These are phyloP conservation scores for Aspidapion aeneum DNA, from an alignment of 2,888 invertebrate genomes.

Conservation along the genomic window DNA sequence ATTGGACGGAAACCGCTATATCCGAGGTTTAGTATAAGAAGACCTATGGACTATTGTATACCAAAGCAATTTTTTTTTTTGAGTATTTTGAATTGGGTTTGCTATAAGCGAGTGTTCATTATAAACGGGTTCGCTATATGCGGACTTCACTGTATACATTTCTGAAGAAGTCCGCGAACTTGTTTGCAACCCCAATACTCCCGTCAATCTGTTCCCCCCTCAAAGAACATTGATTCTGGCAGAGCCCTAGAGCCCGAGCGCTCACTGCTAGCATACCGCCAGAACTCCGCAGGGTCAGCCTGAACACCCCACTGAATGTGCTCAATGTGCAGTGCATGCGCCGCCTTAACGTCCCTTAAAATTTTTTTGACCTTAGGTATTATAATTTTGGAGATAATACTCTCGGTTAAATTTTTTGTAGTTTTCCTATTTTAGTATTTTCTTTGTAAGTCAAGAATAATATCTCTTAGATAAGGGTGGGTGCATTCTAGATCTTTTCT, in stretches of 20 bases:
- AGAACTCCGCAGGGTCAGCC: background rate
- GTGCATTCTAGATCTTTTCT: background rate
- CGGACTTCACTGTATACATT: no score
- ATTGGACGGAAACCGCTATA: no score
- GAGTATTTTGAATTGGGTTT: no score
- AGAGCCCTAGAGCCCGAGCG: background rate
- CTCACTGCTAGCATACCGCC: background rate
- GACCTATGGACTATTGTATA: no score
- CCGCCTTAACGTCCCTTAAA: background rate
- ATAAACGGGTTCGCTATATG: no score
- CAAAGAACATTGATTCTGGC: background rate
- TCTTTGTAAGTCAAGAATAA: background rate
- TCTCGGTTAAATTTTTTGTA: background rate
- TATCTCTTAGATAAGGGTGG: background rate
- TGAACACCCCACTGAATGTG: background rate
- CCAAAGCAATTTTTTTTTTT: no score
- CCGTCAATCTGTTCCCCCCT: background rate
- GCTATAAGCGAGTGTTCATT: no score
- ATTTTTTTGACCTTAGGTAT: background rate
- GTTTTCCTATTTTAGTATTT: background rate
- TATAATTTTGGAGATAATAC: background rate
- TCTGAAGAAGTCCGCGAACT: conserved; percentile 1
- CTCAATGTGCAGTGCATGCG: background rate
- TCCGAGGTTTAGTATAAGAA: no score
- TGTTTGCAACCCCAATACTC: background rate